A percentile compares a stretch with the other conserved stretches of the same genome.
These are phyloP conservation scores for Alosa alosa DNA, from an alignment of 2,113 vertebrate species.

Conservation along the genomic window DNA sequence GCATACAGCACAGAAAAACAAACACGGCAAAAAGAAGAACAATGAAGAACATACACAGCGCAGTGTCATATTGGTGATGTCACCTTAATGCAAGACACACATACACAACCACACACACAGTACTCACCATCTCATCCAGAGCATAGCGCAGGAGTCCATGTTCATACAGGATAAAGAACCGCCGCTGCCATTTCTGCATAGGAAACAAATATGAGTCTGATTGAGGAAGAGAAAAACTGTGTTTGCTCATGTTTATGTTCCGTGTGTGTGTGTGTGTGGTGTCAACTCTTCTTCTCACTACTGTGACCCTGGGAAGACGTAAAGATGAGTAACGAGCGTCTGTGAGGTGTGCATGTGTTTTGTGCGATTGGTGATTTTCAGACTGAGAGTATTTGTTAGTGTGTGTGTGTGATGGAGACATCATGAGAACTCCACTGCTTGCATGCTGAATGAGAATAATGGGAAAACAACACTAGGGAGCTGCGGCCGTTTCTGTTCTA, in stretches of 20 bases:
- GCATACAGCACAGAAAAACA: background rate
- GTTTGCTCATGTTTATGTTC: background rate
- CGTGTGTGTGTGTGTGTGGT: background rate
- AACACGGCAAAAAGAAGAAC: background rate
- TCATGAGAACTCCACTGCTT: background rate
- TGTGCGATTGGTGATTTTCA: background rate
- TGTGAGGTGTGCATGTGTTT: background rate
- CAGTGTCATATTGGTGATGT: background rate
- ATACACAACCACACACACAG: background rate
- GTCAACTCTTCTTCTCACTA: background rate
- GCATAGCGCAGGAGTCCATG: conserved; percentile 90
- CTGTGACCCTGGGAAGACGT: too few relatives aligned
- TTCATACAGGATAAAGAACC: conserved; percentile 95
- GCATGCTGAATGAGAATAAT: background rate
- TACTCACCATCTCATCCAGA: conserved; percentile 93
- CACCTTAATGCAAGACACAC: too few relatives aligned
- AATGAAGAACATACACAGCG: background rate
- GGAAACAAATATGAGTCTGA: background rate
- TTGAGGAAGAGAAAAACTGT: too few relatives aligned
- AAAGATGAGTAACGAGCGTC: too few relatives aligned
- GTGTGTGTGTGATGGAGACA: background rate
- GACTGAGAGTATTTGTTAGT: background rate
- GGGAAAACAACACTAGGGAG: background rate
- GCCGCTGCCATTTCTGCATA: conserved; percentile 91
- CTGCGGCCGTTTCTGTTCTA: background rate